These are phyloP conservation scores for Drosophila sechellia DNA, from an alignment of 1,140 invertebrate genomes.

Conservation along the genomic window DNA sequence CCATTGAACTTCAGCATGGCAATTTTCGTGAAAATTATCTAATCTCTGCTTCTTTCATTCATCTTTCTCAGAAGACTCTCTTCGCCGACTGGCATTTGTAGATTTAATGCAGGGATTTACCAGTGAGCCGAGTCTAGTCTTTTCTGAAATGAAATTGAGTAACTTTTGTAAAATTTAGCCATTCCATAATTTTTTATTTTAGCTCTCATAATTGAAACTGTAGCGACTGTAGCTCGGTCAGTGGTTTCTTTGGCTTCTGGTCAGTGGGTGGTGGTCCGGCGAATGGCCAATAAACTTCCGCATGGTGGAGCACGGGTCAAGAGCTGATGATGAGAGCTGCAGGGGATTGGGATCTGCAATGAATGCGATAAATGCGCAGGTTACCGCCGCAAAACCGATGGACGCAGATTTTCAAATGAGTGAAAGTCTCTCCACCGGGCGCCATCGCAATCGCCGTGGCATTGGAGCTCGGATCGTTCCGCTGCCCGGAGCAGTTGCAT, in stretches of 20 bases:
- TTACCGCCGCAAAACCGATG: conserved; percentile 58
- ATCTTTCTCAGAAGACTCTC: neutral
- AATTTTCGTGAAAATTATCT: neutral
- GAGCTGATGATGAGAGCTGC: neutral
- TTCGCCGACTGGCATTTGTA: neutral
- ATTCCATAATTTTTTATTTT: no score
- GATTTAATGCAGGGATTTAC: neutral
- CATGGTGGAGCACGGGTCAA: conserved; percentile 24
- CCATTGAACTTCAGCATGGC: neutral
- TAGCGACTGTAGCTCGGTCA: neutral
- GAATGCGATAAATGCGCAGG: conserved; percentile 42
- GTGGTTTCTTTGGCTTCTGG: neutral
- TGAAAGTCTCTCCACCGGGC: conserved; percentile 62
- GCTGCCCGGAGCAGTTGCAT: conserved; percentile 46
- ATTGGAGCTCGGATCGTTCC: conserved; percentile 14
- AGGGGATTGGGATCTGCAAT: conserved; percentile 8
- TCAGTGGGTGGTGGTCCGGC: conserved; percentile 9
- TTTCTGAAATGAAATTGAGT: neutral
- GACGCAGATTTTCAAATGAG: conserved; percentile 79
- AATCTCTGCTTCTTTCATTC: conserved; percentile 17
- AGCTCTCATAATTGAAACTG: no score
- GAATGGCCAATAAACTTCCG: conserved; percentile 25
- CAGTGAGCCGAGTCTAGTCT: conserved; percentile 1
- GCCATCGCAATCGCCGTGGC: neutral
- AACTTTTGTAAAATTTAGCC: neutral